Percentiles rank a stretch among this genome's conserved stretches.
phyloP scores from a whole-genome alignment of 2,888 invertebrate species.

The Apeira syringaria region DNA sequence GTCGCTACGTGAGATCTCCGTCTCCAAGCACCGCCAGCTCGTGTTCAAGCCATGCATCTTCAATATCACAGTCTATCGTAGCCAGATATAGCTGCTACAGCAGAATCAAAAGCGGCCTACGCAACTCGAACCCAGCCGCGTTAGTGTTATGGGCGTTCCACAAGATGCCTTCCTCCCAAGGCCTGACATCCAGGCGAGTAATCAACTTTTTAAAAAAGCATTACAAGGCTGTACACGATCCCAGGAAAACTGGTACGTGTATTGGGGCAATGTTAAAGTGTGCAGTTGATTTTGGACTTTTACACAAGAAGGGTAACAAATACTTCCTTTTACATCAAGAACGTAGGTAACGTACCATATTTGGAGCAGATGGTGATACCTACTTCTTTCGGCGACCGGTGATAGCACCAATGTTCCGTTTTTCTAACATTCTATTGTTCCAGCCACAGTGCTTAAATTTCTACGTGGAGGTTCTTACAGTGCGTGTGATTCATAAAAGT shows the following conservation, averaged over 20 bases:
- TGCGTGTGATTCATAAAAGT: too few species aligned
- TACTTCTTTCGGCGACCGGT: too few species aligned
- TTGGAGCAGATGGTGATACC: too few species aligned
- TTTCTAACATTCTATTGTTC: too few species aligned
- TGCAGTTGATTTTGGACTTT: slow-evolving; percentile 60
- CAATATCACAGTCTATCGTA: not conserved
- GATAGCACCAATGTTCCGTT: too few species aligned
- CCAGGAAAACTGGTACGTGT: slow-evolving; percentile 47
- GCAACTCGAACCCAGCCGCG: slow-evolving; percentile 52
- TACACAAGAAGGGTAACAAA: slow-evolving; percentile 49
- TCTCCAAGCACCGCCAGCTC: not conserved
- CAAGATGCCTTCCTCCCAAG: slow-evolving; percentile 46
- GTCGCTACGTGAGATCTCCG: not conserved
- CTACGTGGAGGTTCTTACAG: too few species aligned
- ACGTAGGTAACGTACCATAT: too few species aligned
- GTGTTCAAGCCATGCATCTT: not conserved
- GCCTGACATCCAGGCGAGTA: slow-evolving; percentile 54
- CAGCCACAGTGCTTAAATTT: too few species aligned
- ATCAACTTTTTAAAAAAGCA: slow-evolving; percentile 55
- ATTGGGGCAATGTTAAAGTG: slow-evolving; percentile 49
- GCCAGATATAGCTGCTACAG: slow-evolving; percentile 24
- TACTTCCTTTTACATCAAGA: slow-evolving; percentile 38
- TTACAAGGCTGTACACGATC: slow-evolving; percentile 42
- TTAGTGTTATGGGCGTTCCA: slow-evolving; percentile 63
- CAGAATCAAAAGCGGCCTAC: slow-evolving; percentile 44